Percentiles rank a stretch among this genome's conserved stretches.
These are phyloP conservation scores for Corythaeola cristata DNA, from an alignment of 2,113 vertebrate genomes.

Conservation along the genomic window DNA sequence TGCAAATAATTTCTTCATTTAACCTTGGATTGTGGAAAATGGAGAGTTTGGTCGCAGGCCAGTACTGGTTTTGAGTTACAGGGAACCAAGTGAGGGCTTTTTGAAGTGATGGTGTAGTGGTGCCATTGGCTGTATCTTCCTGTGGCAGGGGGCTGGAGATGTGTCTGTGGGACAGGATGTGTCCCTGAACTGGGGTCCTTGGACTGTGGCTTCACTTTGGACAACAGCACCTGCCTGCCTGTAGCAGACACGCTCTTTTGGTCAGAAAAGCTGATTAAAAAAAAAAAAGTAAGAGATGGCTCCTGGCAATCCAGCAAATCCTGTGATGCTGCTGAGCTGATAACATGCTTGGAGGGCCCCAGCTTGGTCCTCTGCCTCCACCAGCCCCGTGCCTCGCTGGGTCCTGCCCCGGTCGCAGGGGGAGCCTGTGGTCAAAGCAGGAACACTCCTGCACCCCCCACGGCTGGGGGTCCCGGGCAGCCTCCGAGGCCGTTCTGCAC, in stretches of 20 bases:
- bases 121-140: not conserved
- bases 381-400: not conserved
- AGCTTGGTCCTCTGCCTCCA: not conserved
- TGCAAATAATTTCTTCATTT: not conserved
- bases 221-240: not conserved
- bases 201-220: not conserved
- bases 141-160: not conserved
- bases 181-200: not conserved
- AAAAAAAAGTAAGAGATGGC: not conserved
- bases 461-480: rapidly evolving
- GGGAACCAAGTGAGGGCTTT: not conserved
- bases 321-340: not conserved
- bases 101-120: not conserved
- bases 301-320: not conserved
- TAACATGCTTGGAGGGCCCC: rapidly evolving
- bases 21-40: not conserved
- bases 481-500: not conserved
- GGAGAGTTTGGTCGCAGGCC: not conserved
- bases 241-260: not conserved
- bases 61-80: not conserved
- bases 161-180: not conserved
- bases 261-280: not conserved
- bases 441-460: not conserved
- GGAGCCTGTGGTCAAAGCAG: not conserved
- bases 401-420: rapidly evolving